Base-by-base conservation (phyloP, 1,140 invertebrate species). In the Drosophila suzukii region DNA sequence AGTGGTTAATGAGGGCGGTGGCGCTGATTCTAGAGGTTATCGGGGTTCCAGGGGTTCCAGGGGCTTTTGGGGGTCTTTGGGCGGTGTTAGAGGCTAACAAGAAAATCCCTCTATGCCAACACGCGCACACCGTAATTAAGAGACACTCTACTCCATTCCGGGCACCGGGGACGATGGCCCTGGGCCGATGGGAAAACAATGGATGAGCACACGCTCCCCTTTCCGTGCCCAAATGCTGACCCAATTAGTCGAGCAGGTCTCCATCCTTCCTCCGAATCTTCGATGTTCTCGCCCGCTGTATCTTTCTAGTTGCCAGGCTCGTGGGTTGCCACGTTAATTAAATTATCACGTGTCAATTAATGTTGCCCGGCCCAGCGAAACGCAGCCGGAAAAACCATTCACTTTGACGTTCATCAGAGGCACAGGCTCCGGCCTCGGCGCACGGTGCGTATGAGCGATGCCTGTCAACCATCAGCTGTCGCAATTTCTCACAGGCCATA, bases 261-360 rank as follows among this genome's bases (percentile, higher is more conserved):
- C 62, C 61, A 67, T 60, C 65, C 59, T 51, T 30, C 7, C 75
- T 47, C 58, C 54, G 74, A 57, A 67, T 58, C 74, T 76, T 53
- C 76, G 76, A 83, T 80, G 67, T 46, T 43, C 27, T 6, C 36
- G 60, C 59, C 59, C 43, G 20, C 39, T 43, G 61, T 36, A 46
- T 84, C 81, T 72, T 72, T 50, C 68, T 73, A 66, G 60, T 85
- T 78, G 71, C 70, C 50, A 71, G 70, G 62, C 82, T 71, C 59
- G 74, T 51, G 55, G 55, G 68, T 62, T 86, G 82, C 65, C 65
- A 75, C 79, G 75, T 86, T 86, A 86, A 86, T 86, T 86, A 86
- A 86, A 86, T 86, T 86, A 86, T 88, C 83, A 86, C 83, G 83
- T 86, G 83, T 86, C 83, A 86, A 86, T 86, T 86, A 86, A 88